These are phyloP conservation scores for Aphelocoma californica DNA, from an alignment of 2,797 vertebrate genomes.

Conservation along the genomic window DNA sequence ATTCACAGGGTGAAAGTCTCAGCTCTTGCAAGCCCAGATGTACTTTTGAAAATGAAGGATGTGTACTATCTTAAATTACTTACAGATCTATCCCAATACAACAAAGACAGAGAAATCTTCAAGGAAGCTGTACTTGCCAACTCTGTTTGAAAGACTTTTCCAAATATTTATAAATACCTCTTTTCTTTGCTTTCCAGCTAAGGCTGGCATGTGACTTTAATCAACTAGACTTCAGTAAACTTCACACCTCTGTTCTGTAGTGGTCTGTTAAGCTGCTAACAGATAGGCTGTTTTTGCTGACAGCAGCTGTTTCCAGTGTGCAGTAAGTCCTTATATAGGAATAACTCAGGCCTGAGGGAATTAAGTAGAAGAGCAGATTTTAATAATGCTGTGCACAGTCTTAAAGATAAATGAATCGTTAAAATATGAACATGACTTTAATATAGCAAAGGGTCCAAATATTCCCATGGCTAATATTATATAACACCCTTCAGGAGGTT, in stretches of 20 bases:
- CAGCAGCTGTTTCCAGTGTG: not conserved
- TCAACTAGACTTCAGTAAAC: conserved; percentile 46
- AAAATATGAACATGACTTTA: not conserved
- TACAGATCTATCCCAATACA: conserved; percentile 1
- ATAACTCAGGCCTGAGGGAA: not conserved
- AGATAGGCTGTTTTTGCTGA: not conserved
- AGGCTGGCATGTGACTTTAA: conserved; percentile 20
- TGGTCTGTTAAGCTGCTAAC: conserved; percentile 17
- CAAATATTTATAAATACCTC: conserved; percentile 39
- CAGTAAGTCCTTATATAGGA: not conserved
- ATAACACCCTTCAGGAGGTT: not conserved
- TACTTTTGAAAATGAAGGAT: conserved; percentile 20
- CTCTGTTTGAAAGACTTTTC: conserved; percentile 17
- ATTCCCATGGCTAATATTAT: not conserved
- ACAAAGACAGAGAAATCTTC: conserved; percentile 22
- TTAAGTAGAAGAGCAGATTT: not conserved
- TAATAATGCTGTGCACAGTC: not conserved
- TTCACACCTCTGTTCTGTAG: conserved; percentile 16
- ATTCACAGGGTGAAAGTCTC: not conserved
- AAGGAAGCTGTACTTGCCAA: conserved; percentile 17
- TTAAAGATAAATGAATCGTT: not conserved
- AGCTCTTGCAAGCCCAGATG: not conserved
- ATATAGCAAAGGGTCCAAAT: not conserved
- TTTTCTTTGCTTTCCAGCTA: conserved; percentile 28
- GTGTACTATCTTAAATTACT: conserved; percentile 17